Conservation (phyloP, 2,797 vertebrate species). For the Scyliorhinus canicula region DNA sequence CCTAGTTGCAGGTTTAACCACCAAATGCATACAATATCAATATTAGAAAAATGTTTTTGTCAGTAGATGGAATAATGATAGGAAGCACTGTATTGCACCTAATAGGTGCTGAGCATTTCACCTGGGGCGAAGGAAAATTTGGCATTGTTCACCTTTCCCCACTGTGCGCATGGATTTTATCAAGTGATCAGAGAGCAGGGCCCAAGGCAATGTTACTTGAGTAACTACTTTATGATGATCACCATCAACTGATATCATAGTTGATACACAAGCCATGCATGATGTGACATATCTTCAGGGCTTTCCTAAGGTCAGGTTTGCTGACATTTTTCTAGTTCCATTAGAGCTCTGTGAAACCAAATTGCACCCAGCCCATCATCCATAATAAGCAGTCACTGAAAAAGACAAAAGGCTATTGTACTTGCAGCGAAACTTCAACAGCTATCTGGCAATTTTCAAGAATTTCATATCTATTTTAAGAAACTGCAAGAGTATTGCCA, state of each 20-base stretch:
- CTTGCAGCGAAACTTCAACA: not conserved
- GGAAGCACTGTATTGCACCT: not conserved
- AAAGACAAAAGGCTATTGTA: constrained; percentile 25
- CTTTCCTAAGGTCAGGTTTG: constrained; percentile 20
- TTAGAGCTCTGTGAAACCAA: not conserved
- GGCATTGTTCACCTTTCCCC: not conserved
- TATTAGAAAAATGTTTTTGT: not conserved
- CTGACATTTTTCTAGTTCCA: not conserved
- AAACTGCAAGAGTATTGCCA: not conserved
- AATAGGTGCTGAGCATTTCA: not conserved
- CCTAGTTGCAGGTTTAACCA: not conserved
- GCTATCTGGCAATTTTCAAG: not conserved
- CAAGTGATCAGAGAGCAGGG: not conserved
- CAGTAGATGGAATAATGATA: not conserved
- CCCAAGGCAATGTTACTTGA: not conserved
- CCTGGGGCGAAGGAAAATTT: not conserved
- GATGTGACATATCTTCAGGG: constrained; percentile 19
- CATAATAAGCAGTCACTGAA: not conserved
- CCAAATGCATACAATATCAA: not conserved
- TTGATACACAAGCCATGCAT: constrained; percentile 4
- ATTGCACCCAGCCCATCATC: not conserved
- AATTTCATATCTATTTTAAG: not conserved
- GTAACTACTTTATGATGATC: not conserved
- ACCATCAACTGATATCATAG: not conserved
- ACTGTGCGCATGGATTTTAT: not conserved